Evolutionary conservation across 2,113 vertebrate genomes (phyloP), one percentile per base, ranked within the genome.

Genomic region (Phocoena sinus): DNA sequence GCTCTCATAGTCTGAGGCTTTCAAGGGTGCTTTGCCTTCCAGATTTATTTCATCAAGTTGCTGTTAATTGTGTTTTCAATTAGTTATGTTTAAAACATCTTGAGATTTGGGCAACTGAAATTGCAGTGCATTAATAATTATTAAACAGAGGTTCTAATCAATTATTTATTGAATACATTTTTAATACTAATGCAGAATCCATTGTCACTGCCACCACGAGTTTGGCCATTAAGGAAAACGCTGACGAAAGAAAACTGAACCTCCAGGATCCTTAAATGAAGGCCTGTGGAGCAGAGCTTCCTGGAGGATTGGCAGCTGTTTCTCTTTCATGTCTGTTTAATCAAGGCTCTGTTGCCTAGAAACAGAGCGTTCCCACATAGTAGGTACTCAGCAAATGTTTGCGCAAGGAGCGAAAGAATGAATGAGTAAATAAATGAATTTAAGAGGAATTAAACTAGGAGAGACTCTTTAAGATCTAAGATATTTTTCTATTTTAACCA

Each of bases 121-220:
- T 97, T 97, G 98, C 97, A 97, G 94, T 77, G 92, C 98, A 97
- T 97, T 97, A 97, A 98, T 98, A 97, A 98, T 98, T 97, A 98
- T 97, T 98, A 98, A 98, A 97, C 96, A 97, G 97, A 96, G 94
- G 95, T 97, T 97, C 97, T 98, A 95, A 98, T 98, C 97, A 96
- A 98, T 98, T 97, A 98, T 98, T 98, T 98, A 98, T 98, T 95
- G 95, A 97, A 98, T 98, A 96, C 96, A 98, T 98, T 97, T 98
- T 98, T 98, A 97, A 98, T 98, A 97, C 92, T 98, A 98, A 98
- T 96, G 97, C 97, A 96, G 97, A 98, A 97, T 97, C 97, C 98
- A 98, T 98, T 97, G 98, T 98, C 97, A 97, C 97, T 97, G 98
- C 97, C 98, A 98, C 96, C 96, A 94, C 85, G 96, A 97, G 95